Percentiles rank a stretch among this genome's conserved stretches.
phyloP scores from a whole-genome alignment of 2,888 invertebrate genomes.

The Drosophila mimetica region DNA sequence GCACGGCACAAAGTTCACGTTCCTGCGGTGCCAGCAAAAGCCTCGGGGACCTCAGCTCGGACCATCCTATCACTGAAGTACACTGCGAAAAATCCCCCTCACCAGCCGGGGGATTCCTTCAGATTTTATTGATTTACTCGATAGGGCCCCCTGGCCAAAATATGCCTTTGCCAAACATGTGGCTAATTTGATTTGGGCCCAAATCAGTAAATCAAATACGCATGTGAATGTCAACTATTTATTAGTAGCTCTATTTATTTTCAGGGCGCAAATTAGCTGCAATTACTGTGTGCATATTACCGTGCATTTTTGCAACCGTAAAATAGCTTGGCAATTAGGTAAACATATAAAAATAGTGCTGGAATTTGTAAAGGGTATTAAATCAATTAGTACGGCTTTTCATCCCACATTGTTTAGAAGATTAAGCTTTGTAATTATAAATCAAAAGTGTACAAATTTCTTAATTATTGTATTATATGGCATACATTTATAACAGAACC shows the following conservation, averaged over 20 bases:
- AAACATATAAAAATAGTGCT: neutral
- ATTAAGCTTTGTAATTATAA: no score
- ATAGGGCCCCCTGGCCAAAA: neutral
- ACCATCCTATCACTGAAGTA: slow-evolving; percentile 15
- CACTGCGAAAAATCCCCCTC: neutral
- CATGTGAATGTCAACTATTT: neutral
- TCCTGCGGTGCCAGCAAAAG: slow-evolving; percentile 31
- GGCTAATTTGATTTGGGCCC: slow-evolving; percentile 1
- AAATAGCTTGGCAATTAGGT: neutral
- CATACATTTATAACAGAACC: no score
- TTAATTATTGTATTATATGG: no score
- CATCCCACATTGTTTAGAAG: no score
- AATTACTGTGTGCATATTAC: neutral
- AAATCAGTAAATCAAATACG: neutral
- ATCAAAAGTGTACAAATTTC: no score
- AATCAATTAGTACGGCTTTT: no score
- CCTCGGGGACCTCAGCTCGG: slow-evolving; percentile 23
- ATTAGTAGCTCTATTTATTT: neutral
- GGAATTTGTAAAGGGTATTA: no score
- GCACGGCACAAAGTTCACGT: slow-evolving; percentile 45
- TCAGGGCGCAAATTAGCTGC: neutral
- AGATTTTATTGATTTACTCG: neutral
- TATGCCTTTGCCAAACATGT: slow-evolving; percentile 4
- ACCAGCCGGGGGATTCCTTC: neutral
- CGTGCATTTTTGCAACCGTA: neutral